Base-by-base conservation (phyloP, 2,888 invertebrate species). In the Metopia argyrocephala region DNA sequence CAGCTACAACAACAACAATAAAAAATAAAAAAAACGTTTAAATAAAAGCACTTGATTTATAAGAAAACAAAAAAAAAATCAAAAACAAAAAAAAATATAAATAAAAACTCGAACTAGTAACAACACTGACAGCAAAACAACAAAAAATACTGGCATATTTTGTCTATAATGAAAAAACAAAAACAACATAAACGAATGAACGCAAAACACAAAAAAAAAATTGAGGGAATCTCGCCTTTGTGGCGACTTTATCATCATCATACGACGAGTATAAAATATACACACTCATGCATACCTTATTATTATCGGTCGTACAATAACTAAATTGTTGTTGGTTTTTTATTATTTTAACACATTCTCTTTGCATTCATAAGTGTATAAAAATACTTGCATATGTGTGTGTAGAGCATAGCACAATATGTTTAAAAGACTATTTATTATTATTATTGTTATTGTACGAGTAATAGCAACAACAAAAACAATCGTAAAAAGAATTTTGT, bases 181-280 rank as follows among this genome's bases (percentile, higher is more conserved):
- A 46, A 12, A 18, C 15, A 48, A 48, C 3, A 20, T 31, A 61
- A 18, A 48, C 20, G 48, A 48, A 48, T 18, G 20, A 48, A 48
- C 5, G 18, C 6, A 48, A 48, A 18, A 48, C 15, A 48, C 25
- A 66, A 21, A 23, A 78, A 46, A 23, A 54, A 48, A 81, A 78
- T 81, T 74, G 81, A 81, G 81, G 81, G 81, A 81, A 81, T 81
- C 81, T 81, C 81, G 81, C 70, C 81, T 70, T 66, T 65, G 54
- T 74, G 81, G 78, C 78, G 81, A 81, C 81, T 74, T 78, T 74
- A 74, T 81, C 74, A 81, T 81, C 74, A 81, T 78, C 74, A 74
- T 75, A 65, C 56, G 59, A 64, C 68, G 54, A 50, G 20, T 18
- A 48, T 18, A 48, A 48, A 56, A n/a, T 25, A 64, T 12, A n/a